These are phyloP conservation scores for Stenopsyche tienmushanensis DNA, from an alignment of 1,140 invertebrate genomes.

Conservation along the genomic window DNA sequence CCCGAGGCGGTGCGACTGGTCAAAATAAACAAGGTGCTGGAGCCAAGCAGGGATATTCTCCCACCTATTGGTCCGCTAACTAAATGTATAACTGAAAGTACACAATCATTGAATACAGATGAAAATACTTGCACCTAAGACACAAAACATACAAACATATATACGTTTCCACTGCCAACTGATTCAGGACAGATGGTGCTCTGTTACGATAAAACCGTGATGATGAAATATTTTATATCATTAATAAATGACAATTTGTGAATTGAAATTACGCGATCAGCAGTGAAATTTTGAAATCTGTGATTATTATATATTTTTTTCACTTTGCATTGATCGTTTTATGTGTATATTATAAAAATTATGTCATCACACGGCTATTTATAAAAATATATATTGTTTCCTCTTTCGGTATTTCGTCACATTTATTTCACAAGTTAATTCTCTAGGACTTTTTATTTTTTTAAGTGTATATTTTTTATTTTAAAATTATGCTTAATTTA, in stretches of 20 bases:
- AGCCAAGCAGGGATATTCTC: constrained; percentile 52
- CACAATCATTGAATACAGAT: constrained; percentile 1
- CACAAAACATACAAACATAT: constrained; percentile 17
- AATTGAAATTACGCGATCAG: constrained; percentile 10
- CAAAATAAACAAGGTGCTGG: constrained; percentile 46
- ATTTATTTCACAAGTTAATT: constrained; percentile 4
- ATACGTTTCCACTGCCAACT: not conserved
- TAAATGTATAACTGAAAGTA: constrained; percentile 39
- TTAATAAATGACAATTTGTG: constrained; percentile 18
- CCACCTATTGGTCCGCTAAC: constrained; percentile 55
- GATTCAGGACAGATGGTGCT: constrained; percentile 20
- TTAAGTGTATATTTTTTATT: no score
- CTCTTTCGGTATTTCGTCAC: constrained; percentile 21
- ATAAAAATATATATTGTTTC: constrained; percentile 6
- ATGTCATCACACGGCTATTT: constrained; percentile 13
- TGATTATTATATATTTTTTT: constrained; percentile 16
- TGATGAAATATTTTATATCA: constrained; percentile 17
- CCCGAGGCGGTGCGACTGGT: constrained; percentile 30
- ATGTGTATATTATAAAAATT: constrained; percentile 3
- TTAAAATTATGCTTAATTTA: no score
- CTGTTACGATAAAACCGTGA: not conserved
- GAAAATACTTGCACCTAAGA: constrained; percentile 17
- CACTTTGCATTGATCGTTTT: constrained; percentile 13
- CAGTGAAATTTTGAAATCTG: constrained; percentile 22
- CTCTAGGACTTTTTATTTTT: no score